Percentiles rank a stretch among this genome's conserved stretches.
These are phyloP conservation scores for Formica exsecta DNA, from an alignment of 1,140 invertebrate genomes.

Conservation along the genomic window DNA sequence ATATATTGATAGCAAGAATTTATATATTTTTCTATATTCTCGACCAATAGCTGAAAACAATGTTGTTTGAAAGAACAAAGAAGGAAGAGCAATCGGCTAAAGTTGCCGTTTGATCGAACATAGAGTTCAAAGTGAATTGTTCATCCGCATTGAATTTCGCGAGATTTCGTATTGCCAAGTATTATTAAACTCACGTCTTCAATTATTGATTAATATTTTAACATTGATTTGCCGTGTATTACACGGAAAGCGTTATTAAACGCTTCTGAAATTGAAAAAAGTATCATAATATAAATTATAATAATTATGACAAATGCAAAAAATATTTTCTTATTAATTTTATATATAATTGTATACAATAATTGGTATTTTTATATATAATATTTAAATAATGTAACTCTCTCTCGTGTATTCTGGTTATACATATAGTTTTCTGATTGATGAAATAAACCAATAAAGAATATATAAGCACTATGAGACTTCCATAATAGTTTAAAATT, in stretches of 20 bases:
- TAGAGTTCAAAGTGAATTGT: not conserved
- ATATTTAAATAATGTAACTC: not conserved
- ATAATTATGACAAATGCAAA: not conserved
- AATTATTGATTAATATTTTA: not conserved
- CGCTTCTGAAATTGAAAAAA: not conserved
- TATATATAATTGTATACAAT: not conserved
- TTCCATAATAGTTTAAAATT: too few relatives aligned
- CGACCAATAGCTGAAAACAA: conserved; percentile 1
- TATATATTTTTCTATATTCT: not conserved
- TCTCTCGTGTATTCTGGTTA: not conserved
- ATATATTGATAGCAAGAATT: not conserved
- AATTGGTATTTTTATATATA: not conserved
- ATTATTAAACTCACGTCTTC: not conserved
- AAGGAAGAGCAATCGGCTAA: not conserved
- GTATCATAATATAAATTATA: not conserved
- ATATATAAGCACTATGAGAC: not conserved
- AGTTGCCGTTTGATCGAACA: conserved; percentile 2
- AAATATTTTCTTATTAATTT: conserved; percentile 3
- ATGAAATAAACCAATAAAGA: not conserved
- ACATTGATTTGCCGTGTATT: not conserved
- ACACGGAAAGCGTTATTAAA: not conserved
- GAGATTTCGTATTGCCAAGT: not conserved
- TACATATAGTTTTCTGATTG: not conserved
- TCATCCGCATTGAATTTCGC: not conserved
- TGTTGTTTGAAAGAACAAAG: not conserved